A percentile compares a stretch with the other conserved stretches of the same genome.
phyloP scores from a whole-genome alignment of 2,888 invertebrate genomes.

The Conistra vaccinii region DNA sequence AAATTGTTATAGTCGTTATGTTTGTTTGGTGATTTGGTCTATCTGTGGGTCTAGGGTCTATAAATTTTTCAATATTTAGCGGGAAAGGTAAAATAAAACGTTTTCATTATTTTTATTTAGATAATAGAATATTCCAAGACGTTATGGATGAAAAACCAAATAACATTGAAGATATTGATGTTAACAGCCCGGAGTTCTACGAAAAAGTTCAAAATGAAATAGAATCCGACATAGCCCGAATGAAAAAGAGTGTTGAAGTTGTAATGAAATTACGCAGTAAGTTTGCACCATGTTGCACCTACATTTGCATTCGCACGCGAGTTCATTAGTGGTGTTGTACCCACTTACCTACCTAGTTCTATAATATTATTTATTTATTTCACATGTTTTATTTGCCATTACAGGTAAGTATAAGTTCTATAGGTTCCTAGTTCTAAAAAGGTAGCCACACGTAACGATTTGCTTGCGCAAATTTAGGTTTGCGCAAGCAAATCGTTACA shows the following conservation, averaged over 20 bases:
- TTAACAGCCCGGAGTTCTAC: conserved; percentile 77
- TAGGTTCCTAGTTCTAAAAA: too few species aligned
- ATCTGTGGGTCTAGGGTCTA: background rate
- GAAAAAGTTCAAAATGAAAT: conserved; percentile 74
- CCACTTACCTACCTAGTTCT: too few species aligned
- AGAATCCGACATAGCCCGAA: conserved; percentile 73
- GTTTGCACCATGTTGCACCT: conserved; percentile 54
- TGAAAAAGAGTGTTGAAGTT: conserved; percentile 76
- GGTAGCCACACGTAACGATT: too few species aligned
- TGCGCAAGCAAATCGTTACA: too few species aligned
- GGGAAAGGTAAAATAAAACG: conserved; percentile 26
- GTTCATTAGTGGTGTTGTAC: too few species aligned
- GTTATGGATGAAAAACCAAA: conserved; percentile 53
- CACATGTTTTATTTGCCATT: too few species aligned
- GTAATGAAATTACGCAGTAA: conserved; percentile 77
- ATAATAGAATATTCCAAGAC: background rate
- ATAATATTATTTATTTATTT: too few species aligned
- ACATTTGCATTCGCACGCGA: too few species aligned
- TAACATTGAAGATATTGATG: conserved; percentile 69
- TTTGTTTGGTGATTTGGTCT: background rate
- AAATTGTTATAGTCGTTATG: background rate
- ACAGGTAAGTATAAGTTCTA: too few species aligned
- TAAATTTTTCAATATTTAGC: conserved; percentile 20
- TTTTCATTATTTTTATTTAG: too few species aligned
- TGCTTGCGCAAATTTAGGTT: too few species aligned